phyloP scores from a whole-genome alignment of 2,888 invertebrate genomes.

The Hyposoter dolosus region DNA sequence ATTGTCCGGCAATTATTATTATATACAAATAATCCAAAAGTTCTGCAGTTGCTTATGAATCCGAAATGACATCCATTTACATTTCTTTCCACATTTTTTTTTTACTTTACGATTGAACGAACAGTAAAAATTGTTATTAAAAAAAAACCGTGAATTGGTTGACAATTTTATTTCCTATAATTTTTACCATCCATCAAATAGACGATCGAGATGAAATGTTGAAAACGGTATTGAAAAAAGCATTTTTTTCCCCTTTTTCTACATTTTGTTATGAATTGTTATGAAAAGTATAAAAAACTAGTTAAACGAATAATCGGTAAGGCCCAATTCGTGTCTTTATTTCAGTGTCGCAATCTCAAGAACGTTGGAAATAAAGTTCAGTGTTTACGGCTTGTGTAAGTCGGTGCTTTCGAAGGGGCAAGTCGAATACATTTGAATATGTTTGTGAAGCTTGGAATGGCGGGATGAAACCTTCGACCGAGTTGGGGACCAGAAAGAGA shows the following conservation, averaged over 20 bases:
- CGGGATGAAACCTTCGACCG: not conserved
- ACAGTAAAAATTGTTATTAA: too few species aligned
- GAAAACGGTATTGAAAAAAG: not conserved
- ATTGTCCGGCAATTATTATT: not conserved
- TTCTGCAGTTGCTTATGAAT: not conserved
- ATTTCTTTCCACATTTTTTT: not conserved
- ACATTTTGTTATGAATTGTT: not conserved
- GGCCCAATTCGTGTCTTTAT: not conserved
- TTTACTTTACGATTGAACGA: too few species aligned
- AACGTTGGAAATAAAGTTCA: conserved; percentile 5
- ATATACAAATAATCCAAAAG: not conserved
- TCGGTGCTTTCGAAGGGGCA: not conserved
- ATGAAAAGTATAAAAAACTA: not conserved
- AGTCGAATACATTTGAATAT: conserved; percentile 19
- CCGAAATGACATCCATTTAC: not conserved
- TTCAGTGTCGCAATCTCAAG: not conserved
- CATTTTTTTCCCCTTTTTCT: not conserved
- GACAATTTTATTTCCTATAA: not conserved
- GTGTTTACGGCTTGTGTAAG: not conserved
- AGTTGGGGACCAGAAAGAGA: not conserved
- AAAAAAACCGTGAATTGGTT: too few species aligned
- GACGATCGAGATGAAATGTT: not conserved
- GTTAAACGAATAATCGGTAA: not conserved
- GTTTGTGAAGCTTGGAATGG: conserved; percentile 2
- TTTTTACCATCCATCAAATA: not conserved